These are phyloP conservation scores for Melolontha melolontha DNA, from an alignment of 2,888 invertebrate genomes.

Conservation along the genomic window DNA sequence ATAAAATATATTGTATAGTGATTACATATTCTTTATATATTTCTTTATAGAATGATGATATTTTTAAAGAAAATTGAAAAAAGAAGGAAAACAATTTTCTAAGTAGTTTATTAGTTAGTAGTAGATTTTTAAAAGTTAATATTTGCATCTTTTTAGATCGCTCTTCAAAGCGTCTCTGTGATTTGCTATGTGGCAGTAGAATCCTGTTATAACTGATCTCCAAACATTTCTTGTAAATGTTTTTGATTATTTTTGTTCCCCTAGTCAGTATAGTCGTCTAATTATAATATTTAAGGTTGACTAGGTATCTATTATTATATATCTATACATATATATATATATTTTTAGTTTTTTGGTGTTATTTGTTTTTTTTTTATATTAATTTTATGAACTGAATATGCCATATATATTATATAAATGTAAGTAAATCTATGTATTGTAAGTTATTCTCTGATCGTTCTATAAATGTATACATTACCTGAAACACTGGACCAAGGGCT, in stretches of 20 bases:
- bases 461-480: slow-evolving; percentile 50
- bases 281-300: slow-evolving; percentile 58
- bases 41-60: slow-evolving; percentile 60
- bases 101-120: slow-evolving; percentile 56
- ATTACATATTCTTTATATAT: slow-evolving; percentile 48
- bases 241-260: slow-evolving; percentile 61
- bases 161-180: slow-evolving; percentile 67
- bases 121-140: slow-evolving; percentile 49
- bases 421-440: slow-evolving; percentile 37
- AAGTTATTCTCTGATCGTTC: slow-evolving; percentile 53
- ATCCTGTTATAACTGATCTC: slow-evolving; percentile 61
- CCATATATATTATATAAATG: slow-evolving; percentile 47
- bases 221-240: slow-evolving; percentile 62
- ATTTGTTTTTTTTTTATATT: slow-evolving; percentile 52
- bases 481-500: slow-evolving; percentile 35
- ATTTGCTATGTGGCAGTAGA: slow-evolving; percentile 62
- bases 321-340: slow-evolving; percentile 25
- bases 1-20: slow-evolving; percentile 46
- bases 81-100: slow-evolving; percentile 59
- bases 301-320: slow-evolving; percentile 55
- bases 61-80: slow-evolving; percentile 60
- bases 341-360: slow-evolving; percentile 48
- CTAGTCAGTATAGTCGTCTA: slow-evolving; percentile 65
- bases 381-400: slow-evolving; percentile 53
- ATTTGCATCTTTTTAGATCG: slow-evolving; percentile 61